Evolutionary conservation across 2,888 invertebrate genomes (phyloP).

Genomic region (Morpho achilles): DNA sequence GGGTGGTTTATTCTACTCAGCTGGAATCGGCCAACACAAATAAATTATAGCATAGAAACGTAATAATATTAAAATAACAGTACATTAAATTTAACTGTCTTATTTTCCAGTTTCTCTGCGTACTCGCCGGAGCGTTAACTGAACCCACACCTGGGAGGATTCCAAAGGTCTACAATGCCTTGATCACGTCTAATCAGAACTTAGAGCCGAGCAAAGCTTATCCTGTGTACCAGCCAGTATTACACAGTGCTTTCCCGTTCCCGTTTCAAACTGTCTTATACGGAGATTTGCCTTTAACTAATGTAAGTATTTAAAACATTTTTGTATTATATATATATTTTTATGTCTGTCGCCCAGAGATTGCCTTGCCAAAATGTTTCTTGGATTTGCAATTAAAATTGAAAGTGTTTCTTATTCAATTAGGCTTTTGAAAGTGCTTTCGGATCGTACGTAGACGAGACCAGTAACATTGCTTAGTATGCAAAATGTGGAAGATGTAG

Average conservation of each 20-base stretch:
- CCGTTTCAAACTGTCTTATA: conserved; percentile 61
- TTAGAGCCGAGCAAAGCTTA: conserved; percentile 86
- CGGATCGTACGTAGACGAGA: too few species aligned
- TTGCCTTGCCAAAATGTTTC: too few species aligned
- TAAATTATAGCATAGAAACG: too few species aligned
- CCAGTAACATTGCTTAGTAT: too few species aligned
- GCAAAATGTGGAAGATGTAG: too few species aligned
- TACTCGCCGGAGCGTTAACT: conserved; percentile 37
- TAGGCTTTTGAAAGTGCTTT: too few species aligned
- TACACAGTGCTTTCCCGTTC: conserved; percentile 80
- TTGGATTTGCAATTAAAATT: too few species aligned
- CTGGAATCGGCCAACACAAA: too few species aligned
- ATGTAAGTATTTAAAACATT: conserved; percentile 45
- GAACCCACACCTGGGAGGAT: conserved; percentile 77
- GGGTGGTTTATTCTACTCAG: too few species aligned
- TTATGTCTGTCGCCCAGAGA: background rate
- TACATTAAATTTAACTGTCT: background rate
- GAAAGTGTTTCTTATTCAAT: too few species aligned
- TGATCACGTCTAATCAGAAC: conserved; percentile 88
- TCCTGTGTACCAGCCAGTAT: conserved; percentile 85
- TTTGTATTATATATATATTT: background rate
- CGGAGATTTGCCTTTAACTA: conserved; percentile 50
- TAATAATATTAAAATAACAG: too few species aligned
- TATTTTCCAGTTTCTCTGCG: conserved; percentile 48
- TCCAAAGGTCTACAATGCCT: conserved; percentile 88